Evolutionary conservation across 2,113 vertebrate species (phyloP), one percentile per base, ranked within the genome.

Genomic region (Nothocercus julius): DNA sequence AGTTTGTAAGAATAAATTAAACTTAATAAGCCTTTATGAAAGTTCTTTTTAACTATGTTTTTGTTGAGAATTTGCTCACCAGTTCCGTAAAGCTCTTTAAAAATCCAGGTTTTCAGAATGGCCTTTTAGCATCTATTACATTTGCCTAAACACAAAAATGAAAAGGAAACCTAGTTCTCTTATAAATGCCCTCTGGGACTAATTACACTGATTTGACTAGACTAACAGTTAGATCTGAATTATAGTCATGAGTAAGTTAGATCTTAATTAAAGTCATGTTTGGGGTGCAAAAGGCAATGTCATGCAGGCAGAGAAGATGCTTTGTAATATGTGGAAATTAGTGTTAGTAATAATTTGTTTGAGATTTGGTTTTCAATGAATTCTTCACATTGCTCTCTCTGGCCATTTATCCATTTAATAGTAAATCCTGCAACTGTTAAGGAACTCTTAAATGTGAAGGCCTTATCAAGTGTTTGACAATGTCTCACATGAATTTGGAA

Each of bases 191-290:
- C 97, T 97, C 90, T 96, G 98, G 97, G 97, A 98, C 96, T 98
- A 98, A 98, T 98, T 98, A 98, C 82, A 88, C 95, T 95, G 93
- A 97, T 98, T 97, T 96, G 95, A 97, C 95, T 98, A 97, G 96
- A 96, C 95, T 97, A 97, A 97, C 94, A 97, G 97, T 98, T 97
- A 98, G 93, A 97, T 96, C 95, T 97, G 96, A 98, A 98, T 98
- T 98, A 97, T 90, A 98, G 95, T 97, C 93, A 97, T 98, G 97
- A 98, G 98, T 98, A 98, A 98, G 96, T 98, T 97, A 98, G 96
- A 97, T 97, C 96, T 98, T 98, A 98, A 98, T 98, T 98, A 98
- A 98, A 98, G 95, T 97, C 97, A 91, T 98, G 97, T 98, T 97
- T 97, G 96, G 93, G 97, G 97, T 98, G 96, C 97, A 98, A 97